Conservation (phyloP, 1,140 invertebrate species). For the Hermatobates lingyangjiaoensis region DNA sequence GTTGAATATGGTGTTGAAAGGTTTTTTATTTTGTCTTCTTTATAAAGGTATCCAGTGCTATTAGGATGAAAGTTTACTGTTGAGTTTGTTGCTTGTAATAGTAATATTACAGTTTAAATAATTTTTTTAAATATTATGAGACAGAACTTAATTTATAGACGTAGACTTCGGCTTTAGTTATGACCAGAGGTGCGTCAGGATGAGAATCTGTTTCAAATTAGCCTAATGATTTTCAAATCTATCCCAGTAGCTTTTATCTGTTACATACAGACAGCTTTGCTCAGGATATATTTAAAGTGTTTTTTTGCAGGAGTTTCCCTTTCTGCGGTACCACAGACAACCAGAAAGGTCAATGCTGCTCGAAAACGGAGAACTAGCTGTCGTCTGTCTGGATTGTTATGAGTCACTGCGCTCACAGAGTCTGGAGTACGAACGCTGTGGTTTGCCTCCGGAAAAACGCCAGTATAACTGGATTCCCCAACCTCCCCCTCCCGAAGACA, state of each 20-base stretch:
- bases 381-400: conserved; percentile 82
- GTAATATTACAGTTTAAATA: no score
- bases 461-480: conserved; percentile 84
- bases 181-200: no score
- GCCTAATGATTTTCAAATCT: neutral
- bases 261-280: neutral
- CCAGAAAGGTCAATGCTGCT: conserved; percentile 62
- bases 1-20: no score
- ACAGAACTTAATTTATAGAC: no score
- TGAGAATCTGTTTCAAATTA: neutral
- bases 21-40: no score
- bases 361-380: conserved; percentile 76
- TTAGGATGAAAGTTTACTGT: no score
- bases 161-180: no score
- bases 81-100: no score
- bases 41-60: no score
- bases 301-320: conserved; percentile 30
- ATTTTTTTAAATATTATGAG: no score
- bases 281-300: conserved; percentile 4
- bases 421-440: conserved; percentile 66
- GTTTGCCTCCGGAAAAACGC: conserved; percentile 64
- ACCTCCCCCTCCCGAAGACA: conserved; percentile 69
- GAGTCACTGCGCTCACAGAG: conserved; percentile 67
- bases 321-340: conserved; percentile 52
- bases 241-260: neutral